Base-by-base conservation (phyloP, 2,888 invertebrate species). In the Salticus scenicus region DNA sequence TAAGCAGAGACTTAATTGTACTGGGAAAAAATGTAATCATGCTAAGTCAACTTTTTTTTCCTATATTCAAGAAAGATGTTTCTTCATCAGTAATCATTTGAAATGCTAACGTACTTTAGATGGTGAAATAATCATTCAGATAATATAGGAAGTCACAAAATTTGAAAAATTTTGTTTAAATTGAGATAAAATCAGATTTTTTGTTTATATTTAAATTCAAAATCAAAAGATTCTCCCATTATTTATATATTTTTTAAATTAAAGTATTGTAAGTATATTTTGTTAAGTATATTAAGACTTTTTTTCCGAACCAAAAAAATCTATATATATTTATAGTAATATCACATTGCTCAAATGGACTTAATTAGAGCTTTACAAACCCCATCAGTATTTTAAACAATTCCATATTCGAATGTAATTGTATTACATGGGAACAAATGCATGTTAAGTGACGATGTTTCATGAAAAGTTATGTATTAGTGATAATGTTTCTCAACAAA, bases 341-440 rank as follows among this genome's bases (percentile, higher is more conserved):
- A 24, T 57, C 57, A 24, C 24, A 57, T 47, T 57, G 57, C 57
- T 57, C 57, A 57, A 57, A 1, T 57, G 57, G 12, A 57, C 57
- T 47, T 17, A 47, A 47, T 47, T 17, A 57, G 57, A 57, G 57
- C 57, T 57, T 57, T 57, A 47, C 12, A 5, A 57, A 57, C 4
- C n/a, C 47, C 47, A 57, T 24, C 57, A 57, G 57, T 57, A 57
- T 57, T 57, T 57, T 57, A 57, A 57, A 57, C 57, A 24, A 57
- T 57, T 57, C 57, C 57, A 57, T 24, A 7, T 57, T 20, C 24
- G 20, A 57, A 57, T 57, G 57, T 57, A 57, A 57, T 57, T 57
- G 57, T 57, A 24, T 5, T 24, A 57, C 57, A 17, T 57, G 57
- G 57, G 57, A 57, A 24, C 57, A 57, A 57, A 24, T 57, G 17